Base-by-base conservation (phyloP, 2,113 vertebrate species). In the Calypte anna region DNA sequence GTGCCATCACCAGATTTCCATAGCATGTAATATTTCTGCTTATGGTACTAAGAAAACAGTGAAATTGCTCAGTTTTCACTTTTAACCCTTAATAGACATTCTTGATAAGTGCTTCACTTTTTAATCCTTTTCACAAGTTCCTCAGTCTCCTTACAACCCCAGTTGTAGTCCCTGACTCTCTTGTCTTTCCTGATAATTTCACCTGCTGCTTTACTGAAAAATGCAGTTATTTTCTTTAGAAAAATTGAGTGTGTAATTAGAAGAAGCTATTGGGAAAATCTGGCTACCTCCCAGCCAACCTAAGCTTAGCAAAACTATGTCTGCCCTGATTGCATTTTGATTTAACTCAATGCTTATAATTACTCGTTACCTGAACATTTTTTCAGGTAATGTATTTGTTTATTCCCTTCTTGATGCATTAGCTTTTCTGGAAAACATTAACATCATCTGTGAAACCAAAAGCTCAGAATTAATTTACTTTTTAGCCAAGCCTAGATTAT, bases 341-440 rank as follows among this genome's bases (percentile, higher is more conserved):
- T 95, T 93, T 96, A 91, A 80, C 58, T 94, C 50, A 23, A 15
- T 54, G n/a, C 54, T 94, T 94, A 63, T 91, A 87, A 94, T 90
- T 95, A 79, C 27, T 33, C 73, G 68, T 94, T 82, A 33, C 23
- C 38, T 76, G 82, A 82, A 72, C 5, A 11, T 91, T 95, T 91
- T 23, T 89, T 91, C 38, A 79, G 50, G 53, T 94, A 77, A 83
- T 55, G 21, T 75, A 36, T 64, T 30, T 82, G 48, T 82, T 93
- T 82, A 67, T 85, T 90, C 94, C 82, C 75, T 85, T 77, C 62
- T 87, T 73, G 74, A 82, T 87, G 24, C 46, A 69, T 73, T 88
- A 58, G 24, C 19, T 93, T 85, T 91, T 40, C 82, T 86, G 68
- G 51, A 69, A 91, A 90, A 82, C 36, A 58, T 20, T 27, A 81